These are phyloP conservation scores for Orestias chungarensis DNA, from an alignment of 2,797 vertebrate species.

Conservation along the genomic window DNA sequence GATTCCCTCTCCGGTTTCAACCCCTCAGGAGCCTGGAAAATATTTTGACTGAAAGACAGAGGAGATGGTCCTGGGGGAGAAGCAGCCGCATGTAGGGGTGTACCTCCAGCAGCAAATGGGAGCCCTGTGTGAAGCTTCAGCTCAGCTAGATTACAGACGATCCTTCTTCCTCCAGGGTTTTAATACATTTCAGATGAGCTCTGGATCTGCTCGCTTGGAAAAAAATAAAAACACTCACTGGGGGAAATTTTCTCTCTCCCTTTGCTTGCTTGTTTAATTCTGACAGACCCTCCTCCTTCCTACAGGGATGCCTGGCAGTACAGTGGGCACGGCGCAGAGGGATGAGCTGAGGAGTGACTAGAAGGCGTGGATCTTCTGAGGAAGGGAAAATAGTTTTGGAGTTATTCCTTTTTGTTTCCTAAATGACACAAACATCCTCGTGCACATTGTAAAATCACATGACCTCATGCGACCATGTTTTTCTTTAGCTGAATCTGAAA, in stretches of 20 bases:
- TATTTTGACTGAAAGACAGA: constrained; percentile 63
- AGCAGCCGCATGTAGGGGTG: constrained; percentile 68
- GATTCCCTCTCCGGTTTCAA: constrained; percentile 36
- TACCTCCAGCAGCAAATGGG: constrained; percentile 62
- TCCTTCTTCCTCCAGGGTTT: constrained; percentile 61
- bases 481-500: constrained; percentile 4
- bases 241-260: constrained; percentile 44
- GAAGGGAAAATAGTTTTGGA: constrained; percentile 64
- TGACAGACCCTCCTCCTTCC: constrained; percentile 52
- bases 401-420: constrained; percentile 18
- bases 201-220: constrained; percentile 53
- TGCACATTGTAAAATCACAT: constrained; percentile 30
- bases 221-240: constrained; percentile 41
- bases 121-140: constrained; percentile 45
- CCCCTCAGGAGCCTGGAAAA: constrained; percentile 69
- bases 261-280: constrained; percentile 34
- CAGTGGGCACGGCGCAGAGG: constrained; percentile 51
- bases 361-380: constrained; percentile 61
- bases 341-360: constrained; percentile 49
- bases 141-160: constrained; percentile 52
- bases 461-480: not conserved
- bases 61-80: constrained; percentile 57
- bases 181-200: constrained; percentile 77
- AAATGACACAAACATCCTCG: constrained; percentile 24
- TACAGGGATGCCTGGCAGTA: constrained; percentile 68